These are phyloP conservation scores for Podabrus alpinus DNA, from an alignment of 2,888 invertebrate genomes.

Conservation along the genomic window DNA sequence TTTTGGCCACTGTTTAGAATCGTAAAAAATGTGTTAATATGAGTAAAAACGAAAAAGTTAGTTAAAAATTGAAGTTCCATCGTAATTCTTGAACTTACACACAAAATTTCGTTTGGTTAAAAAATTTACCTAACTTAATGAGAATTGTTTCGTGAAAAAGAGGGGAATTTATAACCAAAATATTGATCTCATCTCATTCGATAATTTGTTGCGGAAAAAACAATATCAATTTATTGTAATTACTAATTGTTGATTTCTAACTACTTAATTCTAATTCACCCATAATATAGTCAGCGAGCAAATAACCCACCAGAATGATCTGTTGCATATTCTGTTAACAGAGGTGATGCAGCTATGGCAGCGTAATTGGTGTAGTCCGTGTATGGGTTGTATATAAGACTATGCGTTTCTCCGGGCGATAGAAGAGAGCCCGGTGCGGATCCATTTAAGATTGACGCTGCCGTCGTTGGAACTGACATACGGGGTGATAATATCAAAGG, in stretches of 20 bases:
- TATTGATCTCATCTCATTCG: not conserved
- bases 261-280: conserved; percentile 29
- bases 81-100: not conserved
- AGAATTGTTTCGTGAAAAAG: not conserved
- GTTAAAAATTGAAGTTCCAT: not conserved
- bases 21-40: not conserved
- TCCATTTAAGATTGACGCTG: conserved; percentile 67
- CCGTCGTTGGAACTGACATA: conserved; percentile 81
- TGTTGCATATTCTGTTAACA: conserved; percentile 82
- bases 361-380: conserved; percentile 90
- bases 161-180: not conserved
- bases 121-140: not conserved
- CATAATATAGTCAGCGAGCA: conserved; percentile 67
- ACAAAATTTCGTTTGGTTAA: not conserved
- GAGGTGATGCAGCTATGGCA: conserved; percentile 78
- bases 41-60: not conserved
- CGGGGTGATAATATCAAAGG: conserved; percentile 91
- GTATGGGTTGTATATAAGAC: conserved; percentile 87
- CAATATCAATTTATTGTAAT: conserved; percentile 13
- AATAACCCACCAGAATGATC: conserved; percentile 97
- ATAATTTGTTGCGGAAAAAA: not conserved
- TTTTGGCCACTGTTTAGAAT: not conserved
- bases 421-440: conserved; percentile 70
- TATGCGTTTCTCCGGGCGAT: conserved; percentile 74
- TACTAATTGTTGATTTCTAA: conserved; percentile 22